These are phyloP conservation scores for Saguinus imperator DNA, from an alignment of 2,113 vertebrate genomes.

Conservation along the genomic window DNA sequence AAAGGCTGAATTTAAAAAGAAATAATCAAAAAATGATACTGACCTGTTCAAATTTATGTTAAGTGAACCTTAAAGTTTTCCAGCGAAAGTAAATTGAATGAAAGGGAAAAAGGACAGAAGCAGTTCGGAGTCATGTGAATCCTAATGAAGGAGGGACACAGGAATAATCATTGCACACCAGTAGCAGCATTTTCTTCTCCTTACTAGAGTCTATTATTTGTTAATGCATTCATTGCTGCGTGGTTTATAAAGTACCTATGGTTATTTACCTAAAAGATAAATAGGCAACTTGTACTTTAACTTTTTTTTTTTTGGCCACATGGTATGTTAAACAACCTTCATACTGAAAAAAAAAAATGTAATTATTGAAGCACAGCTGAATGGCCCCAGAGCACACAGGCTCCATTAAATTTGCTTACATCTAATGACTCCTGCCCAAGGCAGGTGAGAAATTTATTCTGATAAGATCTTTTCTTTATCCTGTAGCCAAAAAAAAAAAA, in stretches of 20 bases:
- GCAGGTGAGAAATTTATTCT: conserved; percentile 91
- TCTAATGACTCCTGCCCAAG: conserved; percentile 92
- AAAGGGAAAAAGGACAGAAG: conserved; percentile 62
- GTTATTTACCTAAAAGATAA: conserved; percentile 78
- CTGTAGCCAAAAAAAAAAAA: conserved; percentile 83
- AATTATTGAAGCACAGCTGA: conserved; percentile 90
- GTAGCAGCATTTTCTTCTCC: conserved; percentile 60
- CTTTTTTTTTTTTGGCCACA: conserved; percentile 82
- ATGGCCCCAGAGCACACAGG: conserved; percentile 85
- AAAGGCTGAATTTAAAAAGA: conserved; percentile 72
- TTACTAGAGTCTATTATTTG: conserved; percentile 78
- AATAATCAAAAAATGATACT: conserved; percentile 75
- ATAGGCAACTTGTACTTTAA: conserved; percentile 77
- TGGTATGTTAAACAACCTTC: conserved; percentile 87
- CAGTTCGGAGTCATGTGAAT: conserved; percentile 36
- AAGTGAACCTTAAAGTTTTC: conserved; percentile 68
- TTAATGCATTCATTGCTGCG: conserved; percentile 77
- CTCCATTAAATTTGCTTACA: conserved; percentile 90
- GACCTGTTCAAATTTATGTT: conserved; percentile 64
- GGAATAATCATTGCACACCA: conserved; percentile 62
- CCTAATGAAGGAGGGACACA: conserved; percentile 64
- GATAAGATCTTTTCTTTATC: conserved; percentile 92
- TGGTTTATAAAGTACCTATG: conserved; percentile 67
- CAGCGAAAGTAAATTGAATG: conserved; percentile 49
- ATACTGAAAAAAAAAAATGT: conserved; percentile 90